A percentile compares a stretch with the other conserved stretches of the same genome.
phyloP scores from a whole-genome alignment of 2,888 invertebrate genomes.

The Hemicrepidius hirtus region DNA sequence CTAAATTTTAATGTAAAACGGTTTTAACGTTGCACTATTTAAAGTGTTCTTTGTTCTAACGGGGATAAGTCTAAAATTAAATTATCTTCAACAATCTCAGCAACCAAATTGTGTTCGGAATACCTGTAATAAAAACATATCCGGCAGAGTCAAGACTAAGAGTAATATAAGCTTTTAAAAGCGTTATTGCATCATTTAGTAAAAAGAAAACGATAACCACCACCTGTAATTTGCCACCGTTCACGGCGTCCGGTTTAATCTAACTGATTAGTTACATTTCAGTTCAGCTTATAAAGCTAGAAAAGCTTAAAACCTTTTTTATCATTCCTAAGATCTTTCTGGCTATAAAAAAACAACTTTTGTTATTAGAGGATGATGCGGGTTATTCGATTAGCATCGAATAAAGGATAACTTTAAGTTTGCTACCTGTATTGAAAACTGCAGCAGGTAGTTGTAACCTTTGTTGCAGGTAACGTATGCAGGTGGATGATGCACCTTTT shows the following conservation, averaged over 20 bases:
- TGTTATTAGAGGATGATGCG: conserved; percentile 24
- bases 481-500: conserved; percentile 47
- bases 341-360: conserved; percentile 30
- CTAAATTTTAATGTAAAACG: conserved; percentile 21
- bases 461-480: conserved; percentile 39
- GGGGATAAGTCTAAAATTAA: conserved; percentile 13
- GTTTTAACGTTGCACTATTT: conserved; percentile 16
- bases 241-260: conserved; percentile 10
- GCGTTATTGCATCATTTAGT: neutral
- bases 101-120: neutral
- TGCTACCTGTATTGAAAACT: conserved; percentile 42
- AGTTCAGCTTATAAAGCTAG: neutral
- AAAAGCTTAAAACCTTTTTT: conserved; percentile 7
- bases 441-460: conserved; percentile 42
- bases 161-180: neutral
- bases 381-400: conserved; percentile 24
- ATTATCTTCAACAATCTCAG: conserved; percentile 4
- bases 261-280: conserved; percentile 1
- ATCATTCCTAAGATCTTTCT: neutral
- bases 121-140: neutral
- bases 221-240: conserved; percentile 19
- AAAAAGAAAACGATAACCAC: neutral
- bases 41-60: conserved; percentile 14
- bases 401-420: conserved; percentile 40
- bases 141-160: neutral